phyloP scores from a whole-genome alignment of 1,140 invertebrate species.

The Nylanderia fulva region DNA sequence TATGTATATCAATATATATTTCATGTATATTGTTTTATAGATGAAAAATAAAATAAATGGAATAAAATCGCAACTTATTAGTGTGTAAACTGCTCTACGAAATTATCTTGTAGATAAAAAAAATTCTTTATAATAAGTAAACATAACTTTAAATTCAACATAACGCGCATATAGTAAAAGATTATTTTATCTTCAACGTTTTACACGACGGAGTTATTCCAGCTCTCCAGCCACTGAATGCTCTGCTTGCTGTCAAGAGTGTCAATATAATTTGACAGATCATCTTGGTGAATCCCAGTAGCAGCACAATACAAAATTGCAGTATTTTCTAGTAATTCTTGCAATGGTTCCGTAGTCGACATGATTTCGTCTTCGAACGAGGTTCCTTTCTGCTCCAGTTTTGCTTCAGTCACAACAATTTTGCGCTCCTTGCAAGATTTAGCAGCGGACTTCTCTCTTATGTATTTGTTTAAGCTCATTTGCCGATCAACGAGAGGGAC shows the following conservation, averaged over 20 bases:
- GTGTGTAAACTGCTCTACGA: background rate
- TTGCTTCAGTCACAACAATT: background rate
- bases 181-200: background rate
- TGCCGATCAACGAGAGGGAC: constrained; percentile 11
- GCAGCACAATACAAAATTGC: constrained; percentile 80
- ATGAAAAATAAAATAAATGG: background rate
- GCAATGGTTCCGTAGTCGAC: constrained; percentile 65
- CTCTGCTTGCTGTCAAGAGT: constrained; percentile 76
- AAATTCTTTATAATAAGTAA: background rate
- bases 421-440: background rate
- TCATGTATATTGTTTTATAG: background rate
- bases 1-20: too few species aligned
- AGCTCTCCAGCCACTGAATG: constrained; percentile 75
- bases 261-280: constrained; percentile 78
- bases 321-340: constrained; percentile 78
- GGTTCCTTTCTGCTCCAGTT: constrained; percentile 29
- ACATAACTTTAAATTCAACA: constrained; percentile 9
- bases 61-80: constrained; percentile 5
- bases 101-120: background rate
- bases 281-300: constrained; percentile 77
- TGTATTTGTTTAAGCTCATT: background rate
- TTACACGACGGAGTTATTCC: constrained; percentile 46
- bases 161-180: constrained; percentile 8
- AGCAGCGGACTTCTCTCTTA: background rate
- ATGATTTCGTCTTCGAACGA: background rate